Conservation (phyloP, 2,888 invertebrate species). For the Nemapogon koenigi region DNA sequence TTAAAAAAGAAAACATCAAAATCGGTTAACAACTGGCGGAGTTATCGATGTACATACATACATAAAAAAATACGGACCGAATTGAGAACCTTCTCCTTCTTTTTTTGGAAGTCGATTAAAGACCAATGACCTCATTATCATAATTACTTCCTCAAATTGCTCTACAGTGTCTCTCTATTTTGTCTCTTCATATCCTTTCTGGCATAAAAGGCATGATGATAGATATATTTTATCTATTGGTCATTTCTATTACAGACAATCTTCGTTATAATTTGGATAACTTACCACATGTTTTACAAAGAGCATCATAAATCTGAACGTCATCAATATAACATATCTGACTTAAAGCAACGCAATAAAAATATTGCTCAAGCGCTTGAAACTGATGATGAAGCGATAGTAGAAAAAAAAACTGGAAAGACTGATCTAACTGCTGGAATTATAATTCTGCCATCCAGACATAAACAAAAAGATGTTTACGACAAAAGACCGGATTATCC, state of each 20-base stretch:
- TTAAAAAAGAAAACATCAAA: too few species aligned
- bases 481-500: conserved; percentile 48
- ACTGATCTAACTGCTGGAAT: conserved; percentile 35
- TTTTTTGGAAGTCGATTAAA: too few species aligned
- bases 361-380: conserved; percentile 28
- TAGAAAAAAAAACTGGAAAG: conserved; percentile 21
- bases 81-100: too few species aligned
- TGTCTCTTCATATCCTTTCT: too few species aligned
- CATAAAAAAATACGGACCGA: too few species aligned
- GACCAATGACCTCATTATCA: too few species aligned
- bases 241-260: conserved; percentile 35
- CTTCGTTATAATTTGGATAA: conserved; percentile 40
- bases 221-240: too few species aligned
- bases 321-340: conserved; percentile 38
- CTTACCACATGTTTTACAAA: conserved; percentile 49
- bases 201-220: too few species aligned
- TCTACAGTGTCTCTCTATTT: too few species aligned
- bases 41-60: too few species aligned
- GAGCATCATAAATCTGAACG: conserved; percentile 42
- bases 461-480: conserved; percentile 35
- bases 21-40: too few species aligned
- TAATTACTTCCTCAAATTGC: too few species aligned
- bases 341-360: conserved; percentile 32
- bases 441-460: conserved; percentile 40
- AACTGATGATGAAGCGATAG: conserved; percentile 16